Base-by-base conservation (phyloP, 2,113 vertebrate genomes). In the Cricetomys ansorgei region DNA sequence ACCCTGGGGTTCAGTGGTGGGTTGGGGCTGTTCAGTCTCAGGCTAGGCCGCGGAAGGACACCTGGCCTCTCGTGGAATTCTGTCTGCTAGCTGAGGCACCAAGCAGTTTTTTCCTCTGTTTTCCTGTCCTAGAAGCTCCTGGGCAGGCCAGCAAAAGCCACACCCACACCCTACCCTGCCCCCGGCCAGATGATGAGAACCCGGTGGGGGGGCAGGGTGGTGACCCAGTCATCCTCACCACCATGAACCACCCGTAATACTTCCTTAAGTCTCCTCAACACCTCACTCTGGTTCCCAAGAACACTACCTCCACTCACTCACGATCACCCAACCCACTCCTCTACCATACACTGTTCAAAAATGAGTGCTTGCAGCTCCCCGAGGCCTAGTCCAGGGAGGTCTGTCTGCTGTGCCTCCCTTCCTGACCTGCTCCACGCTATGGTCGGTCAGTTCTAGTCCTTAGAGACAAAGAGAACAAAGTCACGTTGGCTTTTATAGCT, bases 231-330 rank as follows among this genome's bases (percentile, higher is more conserved):
- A 12, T 57, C 45, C 67, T 50, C 70, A 81, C 50, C 94, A 93
- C 92, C 93, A 79, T n/a, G 95, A 97, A 87, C 96, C 72, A 70
- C 73, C 92, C 10, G 79, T 15, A 96, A 95, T 43, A 95, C 93
- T 91, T 98, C 92, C 97, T 27, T 85, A 84, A 94, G 97, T 97
- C 96, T 96, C 94, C 94, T 97, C 62, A 4, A 90, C 91, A 96
- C 95, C 95, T 92, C 48, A 91, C 91, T 96, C 97, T 96, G 88
- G 86, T 96, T 98, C 97, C 97, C 95, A 96, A 76, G 92, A 91
- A 96, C 75, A 40, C 96, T 43, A 96, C 95, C 92, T 80, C 95
- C 90, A 91, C 94, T 53, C 95, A 87, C 17, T 48, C 95, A 88
- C 94, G 90, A 93, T 84, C 97, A 89, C 94, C 85, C 91, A 55